Evolutionary conservation across 2,113 vertebrate genomes (phyloP), one percentile per base, ranked within the genome.

Genomic region (Sturnus vulgaris): DNA sequence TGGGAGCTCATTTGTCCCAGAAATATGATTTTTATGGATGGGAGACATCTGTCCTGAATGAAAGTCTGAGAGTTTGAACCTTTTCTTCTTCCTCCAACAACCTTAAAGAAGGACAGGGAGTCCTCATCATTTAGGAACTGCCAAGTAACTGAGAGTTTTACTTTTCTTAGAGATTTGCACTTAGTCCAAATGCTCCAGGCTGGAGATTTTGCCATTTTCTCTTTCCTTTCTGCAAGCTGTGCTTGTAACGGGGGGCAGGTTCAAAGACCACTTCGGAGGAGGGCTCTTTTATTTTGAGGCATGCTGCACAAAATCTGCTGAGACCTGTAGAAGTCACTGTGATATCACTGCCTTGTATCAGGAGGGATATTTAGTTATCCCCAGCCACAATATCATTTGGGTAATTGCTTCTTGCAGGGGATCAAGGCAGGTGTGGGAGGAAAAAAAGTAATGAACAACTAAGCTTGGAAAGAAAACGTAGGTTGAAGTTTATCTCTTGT

Each of bases 401-500:
- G 69, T 92, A 92, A 95, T 84, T 92, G 86, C 84, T 89, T 93
- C 86, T 95, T 93, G 77, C 69, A 85, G 86, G 83, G 84, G 73
- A 91, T 64, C 2, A 50, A 89, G 89, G 71, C 69, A 91, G 77
- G 92, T 63, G 20, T 66, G 72, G 60, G 72, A 35, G 13, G 9
- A 33, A 61, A 47, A 46, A 94, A 70, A 63, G 39, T 71, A 77
- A 42, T 47, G 68, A 96, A 94, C 63, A 53, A 59, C 52, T 63
- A 71, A 89, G 84, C 84, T 85, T 63, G 86, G 90, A 65, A 93
- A 92, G 42, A 23, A 90, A 96, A 88, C 4, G 0, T 22, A 81
- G 68, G 82, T 16, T 95, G 93, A 80, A 90, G 80, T 96, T 96
- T 96, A 90, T 95, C 92, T 92, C 88, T 93, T 46, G 52, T 52